A percentile compares a stretch with the other conserved stretches of the same genome.
Conservation (phyloP, 2,113 vertebrate genomes). For the Clupea harengus region DNA sequence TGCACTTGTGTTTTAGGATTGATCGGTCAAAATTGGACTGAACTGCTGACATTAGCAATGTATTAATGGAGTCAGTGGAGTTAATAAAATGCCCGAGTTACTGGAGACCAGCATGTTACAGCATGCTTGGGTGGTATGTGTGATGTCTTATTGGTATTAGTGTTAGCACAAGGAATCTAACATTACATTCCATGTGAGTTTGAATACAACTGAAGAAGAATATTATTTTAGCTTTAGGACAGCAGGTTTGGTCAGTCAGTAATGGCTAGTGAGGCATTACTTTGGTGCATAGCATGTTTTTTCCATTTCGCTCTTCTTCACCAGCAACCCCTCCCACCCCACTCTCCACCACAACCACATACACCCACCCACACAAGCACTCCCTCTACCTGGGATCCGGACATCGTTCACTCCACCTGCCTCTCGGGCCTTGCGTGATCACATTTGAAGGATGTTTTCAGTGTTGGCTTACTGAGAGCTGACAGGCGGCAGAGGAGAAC, state of each 20-base stretch:
- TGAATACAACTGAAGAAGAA: neutral
- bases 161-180: neutral
- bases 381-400: neutral
- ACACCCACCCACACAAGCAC: neutral
- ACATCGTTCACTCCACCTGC: neutral
- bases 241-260: neutral
- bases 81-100: neutral
- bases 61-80: neutral
- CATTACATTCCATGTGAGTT: neutral
- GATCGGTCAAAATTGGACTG: neutral
- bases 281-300: neutral
- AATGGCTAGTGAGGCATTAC: neutral
- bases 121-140: neutral
- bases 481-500: slow-evolving; percentile 63
- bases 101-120: neutral
- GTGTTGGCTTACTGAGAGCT: slow-evolving; percentile 57
- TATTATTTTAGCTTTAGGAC: neutral
- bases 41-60: neutral
- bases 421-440: slow-evolving; percentile 46
- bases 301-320: too few species aligned
- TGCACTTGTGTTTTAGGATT: neutral
- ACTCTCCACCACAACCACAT: neutral
- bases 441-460: slow-evolving; percentile 60
- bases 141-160: neutral
- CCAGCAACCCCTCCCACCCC: too few species aligned